Evolutionary conservation across 1,140 invertebrate species (phyloP), one percentile per base, ranked within the genome.

Genomic region (Drosophila bocki): DNA sequence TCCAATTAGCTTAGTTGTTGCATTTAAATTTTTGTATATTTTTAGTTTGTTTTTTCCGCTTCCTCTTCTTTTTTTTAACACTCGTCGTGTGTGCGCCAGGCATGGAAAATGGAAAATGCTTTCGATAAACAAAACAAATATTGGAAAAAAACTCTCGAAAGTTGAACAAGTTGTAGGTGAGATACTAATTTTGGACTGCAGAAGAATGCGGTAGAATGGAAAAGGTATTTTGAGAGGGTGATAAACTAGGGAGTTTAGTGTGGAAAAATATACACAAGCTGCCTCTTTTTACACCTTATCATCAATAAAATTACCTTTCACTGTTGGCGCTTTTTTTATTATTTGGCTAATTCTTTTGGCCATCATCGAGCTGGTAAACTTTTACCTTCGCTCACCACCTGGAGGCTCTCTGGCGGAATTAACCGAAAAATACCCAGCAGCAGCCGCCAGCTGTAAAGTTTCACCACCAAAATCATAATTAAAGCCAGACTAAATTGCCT

Each of bases 1-100:
- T 88, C 84, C 77, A 88, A 87, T 87, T 87, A 88, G 76, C 75
- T 74, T 48, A 57, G 47, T 71, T 82, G 69, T 59, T 80, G 58
- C 63, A 67, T 58, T 67, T 58, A 77, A 57, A 65, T 47, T 42
- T 42, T 67, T 72, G 54, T 84, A 69, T 87, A 80, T 87, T 88
- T 87, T 74, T 88, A 83, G 83, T 57, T 75, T 57, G 15, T 58
- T 67, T 60, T 53, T 70, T 63, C 67, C 72, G 48, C 74, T 47
- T 59, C 42, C 39, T 76, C 51, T 35, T 74, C 12, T 53, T 39
- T 54, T 37, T 37, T 32, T 51, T 44, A 58, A 45, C 60, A 80
- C 61, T 74, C 50, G n/a, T 29, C n/a, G 29, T 63, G 63, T 47
- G 58, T 53, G 60, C 60, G 54, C 61, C 74, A 62, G 75, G 61